Evolutionary conservation across 2,888 invertebrate species (phyloP), one percentile per base, ranked within the genome.

Genomic region (Dolomedes plantarius): DNA sequence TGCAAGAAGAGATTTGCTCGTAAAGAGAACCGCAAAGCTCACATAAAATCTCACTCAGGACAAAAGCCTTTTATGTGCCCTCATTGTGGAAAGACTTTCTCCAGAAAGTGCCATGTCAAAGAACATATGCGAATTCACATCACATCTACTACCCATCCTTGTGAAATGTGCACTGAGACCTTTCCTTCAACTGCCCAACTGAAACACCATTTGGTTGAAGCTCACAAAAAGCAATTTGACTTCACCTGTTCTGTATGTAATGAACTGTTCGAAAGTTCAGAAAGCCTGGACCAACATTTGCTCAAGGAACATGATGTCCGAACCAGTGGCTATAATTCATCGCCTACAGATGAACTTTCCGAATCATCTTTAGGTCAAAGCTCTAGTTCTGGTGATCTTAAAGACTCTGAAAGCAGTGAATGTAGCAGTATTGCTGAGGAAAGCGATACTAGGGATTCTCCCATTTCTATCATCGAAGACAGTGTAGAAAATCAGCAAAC

Each of bases 41-140:
- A 92, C 81, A 91, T 92, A 88, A 91, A 92, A 68, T 90, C 90
- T 28, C 92, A 92, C 50, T 36, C 65, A 1, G 88, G 88, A 9
- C 69, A 80, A 31, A 88, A 88, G 65, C 88, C 88, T 23, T 89
- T 83, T 67, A 79, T 86, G 6, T 96, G 96, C 90, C 94, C 94
- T 3, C 93, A 95, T 19, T 97, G 96, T 91, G 94, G 94, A 90
- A 96, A 96, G 91, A 93, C 94, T 67, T 97, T 96, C 91, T 93
- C 95, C 65, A 95, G 96, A 31, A 94, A 95, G 72, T 95, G 96
- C 91, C 96, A 96, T 90, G 91, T 96, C 87, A 93, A 94, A 80
- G 96, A 96, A 91, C 96, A 97, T 90, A 94, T 94, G 91, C 95
- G 96, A 91, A 94, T 94, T 86, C 96, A 97, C 91, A 96, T 96